These are phyloP conservation scores for Leptinotarsa undecemlineata DNA, from an alignment of 1,140 invertebrate species.

Conservation along the genomic window DNA sequence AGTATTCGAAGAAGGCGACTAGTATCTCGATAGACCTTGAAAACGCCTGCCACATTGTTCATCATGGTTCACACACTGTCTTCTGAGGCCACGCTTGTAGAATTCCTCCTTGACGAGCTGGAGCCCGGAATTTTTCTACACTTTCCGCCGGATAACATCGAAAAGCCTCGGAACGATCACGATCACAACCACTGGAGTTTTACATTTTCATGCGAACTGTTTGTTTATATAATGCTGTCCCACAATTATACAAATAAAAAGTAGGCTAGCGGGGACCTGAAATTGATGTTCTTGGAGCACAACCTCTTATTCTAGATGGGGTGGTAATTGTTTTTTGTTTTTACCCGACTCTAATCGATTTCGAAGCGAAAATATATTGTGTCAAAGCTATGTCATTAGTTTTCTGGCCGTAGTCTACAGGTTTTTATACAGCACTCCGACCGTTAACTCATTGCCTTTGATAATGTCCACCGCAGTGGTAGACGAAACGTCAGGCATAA, in stretches of 20 bases:
- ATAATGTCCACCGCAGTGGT: no score
- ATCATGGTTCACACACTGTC: constrained; percentile 44
- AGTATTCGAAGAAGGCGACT: constrained; percentile 79
- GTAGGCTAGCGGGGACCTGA: neutral
- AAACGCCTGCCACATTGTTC: constrained; percentile 75
- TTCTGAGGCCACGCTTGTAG: neutral
- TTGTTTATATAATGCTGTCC: neutral
- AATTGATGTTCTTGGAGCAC: neutral
- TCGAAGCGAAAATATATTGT: no score
- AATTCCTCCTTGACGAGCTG: neutral
- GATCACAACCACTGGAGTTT: neutral
- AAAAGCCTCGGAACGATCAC: constrained; percentile 13
- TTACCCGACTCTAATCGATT: no score
- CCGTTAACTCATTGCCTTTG: no score
- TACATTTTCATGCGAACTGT: neutral
- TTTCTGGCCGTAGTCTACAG: no score
- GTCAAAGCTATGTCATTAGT: no score
- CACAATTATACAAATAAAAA: neutral
- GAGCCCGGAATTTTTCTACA: neutral
- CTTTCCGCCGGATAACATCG: constrained; percentile 13
- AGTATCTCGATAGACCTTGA: constrained; percentile 75
- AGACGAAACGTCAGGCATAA: no score
- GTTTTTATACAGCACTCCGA: no score
- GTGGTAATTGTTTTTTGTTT: neutral
- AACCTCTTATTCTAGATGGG: neutral